phyloP scores from a whole-genome alignment of 2,113 vertebrate species.

The Protomyctophum bolini region DNA sequence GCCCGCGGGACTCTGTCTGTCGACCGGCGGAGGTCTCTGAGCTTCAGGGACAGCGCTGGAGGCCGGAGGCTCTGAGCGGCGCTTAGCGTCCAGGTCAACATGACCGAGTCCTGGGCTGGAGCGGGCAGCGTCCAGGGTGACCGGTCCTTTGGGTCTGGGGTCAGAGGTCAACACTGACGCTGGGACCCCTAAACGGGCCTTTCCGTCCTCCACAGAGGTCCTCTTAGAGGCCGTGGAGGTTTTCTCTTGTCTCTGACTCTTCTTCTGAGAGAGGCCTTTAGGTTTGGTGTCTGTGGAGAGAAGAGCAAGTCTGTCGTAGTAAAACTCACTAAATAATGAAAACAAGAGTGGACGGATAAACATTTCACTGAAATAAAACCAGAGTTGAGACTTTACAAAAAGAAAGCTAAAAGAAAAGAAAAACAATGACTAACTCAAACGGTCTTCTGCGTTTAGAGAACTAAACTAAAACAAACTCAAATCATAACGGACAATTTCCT shows the following conservation, averaged over 20 bases:
- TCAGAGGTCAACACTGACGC: neutral
- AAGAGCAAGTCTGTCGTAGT: neutral
- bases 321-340: too few species aligned
- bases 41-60: neutral
- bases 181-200: slow-evolving; percentile 29
- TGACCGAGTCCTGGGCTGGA: slow-evolving; percentile 4
- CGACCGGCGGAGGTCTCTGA: neutral
- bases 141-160: neutral
- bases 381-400: too few species aligned
- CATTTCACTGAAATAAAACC: too few species aligned
- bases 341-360: too few species aligned
- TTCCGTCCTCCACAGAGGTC: slow-evolving; percentile 9
- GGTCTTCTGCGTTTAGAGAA: too few species aligned
- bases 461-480: too few species aligned
- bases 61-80: neutral
- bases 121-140: neutral
- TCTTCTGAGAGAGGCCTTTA: slow-evolving; percentile 24
- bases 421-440: too few species aligned
- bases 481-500: too few species aligned
- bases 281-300: slow-evolving; percentile 10
- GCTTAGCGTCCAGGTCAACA: neutral
- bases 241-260: neutral
- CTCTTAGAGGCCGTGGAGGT: slow-evolving; percentile 2
- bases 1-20: neutral
- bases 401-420: too few species aligned